Evolutionary conservation across 2,888 invertebrate genomes (phyloP).

Genomic region (Leucoptera coffeella): DNA sequence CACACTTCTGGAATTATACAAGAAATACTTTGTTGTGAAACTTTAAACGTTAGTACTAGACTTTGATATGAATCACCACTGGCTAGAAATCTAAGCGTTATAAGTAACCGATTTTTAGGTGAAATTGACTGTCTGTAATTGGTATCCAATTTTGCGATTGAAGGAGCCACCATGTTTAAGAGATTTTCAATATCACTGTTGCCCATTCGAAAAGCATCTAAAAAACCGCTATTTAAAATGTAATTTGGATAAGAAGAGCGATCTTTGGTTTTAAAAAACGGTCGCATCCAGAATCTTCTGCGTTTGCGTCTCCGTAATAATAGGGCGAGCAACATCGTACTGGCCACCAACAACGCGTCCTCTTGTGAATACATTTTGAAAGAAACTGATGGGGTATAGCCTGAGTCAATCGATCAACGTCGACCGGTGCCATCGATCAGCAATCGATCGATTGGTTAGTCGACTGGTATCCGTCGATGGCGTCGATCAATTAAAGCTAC

Average conservation of each 20-base stretch:
- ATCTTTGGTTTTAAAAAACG: slow-evolving; percentile 7
- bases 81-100: slow-evolving; percentile 8
- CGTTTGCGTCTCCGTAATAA: slow-evolving; percentile 9
- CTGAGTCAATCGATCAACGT: no score
- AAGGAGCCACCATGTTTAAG: slow-evolving; percentile 9
- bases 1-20: slow-evolving; percentile 8
- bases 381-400: no score
- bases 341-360: slow-evolving; percentile 10
- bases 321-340: slow-evolving; percentile 10
- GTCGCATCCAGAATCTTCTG: slow-evolving; percentile 6
- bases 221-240: slow-evolving; percentile 8
- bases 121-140: slow-evolving; percentile 10
- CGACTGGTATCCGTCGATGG: no score
- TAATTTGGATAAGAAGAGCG: slow-evolving; percentile 8
- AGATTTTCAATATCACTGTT: slow-evolving; percentile 10
- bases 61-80: slow-evolving; percentile 8
- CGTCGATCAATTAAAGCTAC: no score
- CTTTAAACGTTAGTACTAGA: slow-evolving; percentile 8
- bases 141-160: slow-evolving; percentile 10
- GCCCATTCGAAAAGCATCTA: slow-evolving; percentile 6
- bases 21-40: slow-evolving; percentile 8
- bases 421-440: no score
- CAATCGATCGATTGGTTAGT: no score
- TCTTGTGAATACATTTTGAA: no score
- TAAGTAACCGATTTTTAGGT: no score